Conservation (phyloP, 2,888 invertebrate species). For the Tachina lurida region DNA sequence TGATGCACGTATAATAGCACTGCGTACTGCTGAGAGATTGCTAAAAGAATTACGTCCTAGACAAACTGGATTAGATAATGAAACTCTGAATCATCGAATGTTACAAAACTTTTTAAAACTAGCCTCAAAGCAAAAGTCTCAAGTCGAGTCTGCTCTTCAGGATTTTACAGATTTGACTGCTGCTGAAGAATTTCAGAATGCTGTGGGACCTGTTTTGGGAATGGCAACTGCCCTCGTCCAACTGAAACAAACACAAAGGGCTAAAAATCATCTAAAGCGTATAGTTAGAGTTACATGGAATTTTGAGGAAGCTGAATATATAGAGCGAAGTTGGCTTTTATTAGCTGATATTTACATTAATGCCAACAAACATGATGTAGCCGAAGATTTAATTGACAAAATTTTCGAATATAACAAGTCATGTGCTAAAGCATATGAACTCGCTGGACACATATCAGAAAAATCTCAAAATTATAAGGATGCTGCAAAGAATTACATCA, state of each 20-base stretch:
- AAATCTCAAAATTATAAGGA: no score
- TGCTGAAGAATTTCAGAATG: slow-evolving; percentile 89
- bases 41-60: slow-evolving; percentile 88
- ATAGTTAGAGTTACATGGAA: slow-evolving; percentile 91
- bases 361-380: no score
- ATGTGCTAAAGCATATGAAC: no score
- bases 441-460: no score
- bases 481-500: no score
- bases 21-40: slow-evolving; percentile 90
- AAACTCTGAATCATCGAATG: slow-evolving; percentile 87
- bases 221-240: slow-evolving; percentile 90
- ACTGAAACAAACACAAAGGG: slow-evolving; percentile 94
- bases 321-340: no score
- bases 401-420: no score
- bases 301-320: no score
- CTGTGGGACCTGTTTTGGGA: slow-evolving; percentile 93
- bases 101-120: slow-evolving; percentile 92
- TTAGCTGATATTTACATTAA: no score
- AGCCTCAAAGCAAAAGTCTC: slow-evolving; percentile 91
- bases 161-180: slow-evolving; percentile 89
- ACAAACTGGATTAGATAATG: slow-evolving; percentile 85
- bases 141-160: slow-evolving; percentile 92
- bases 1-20: slow-evolving; percentile 91
- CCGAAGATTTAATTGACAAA: no score
- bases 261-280: slow-evolving; percentile 95